Base-by-base conservation (phyloP, 2,797 vertebrate species). In the Hybognathus amarus region DNA sequence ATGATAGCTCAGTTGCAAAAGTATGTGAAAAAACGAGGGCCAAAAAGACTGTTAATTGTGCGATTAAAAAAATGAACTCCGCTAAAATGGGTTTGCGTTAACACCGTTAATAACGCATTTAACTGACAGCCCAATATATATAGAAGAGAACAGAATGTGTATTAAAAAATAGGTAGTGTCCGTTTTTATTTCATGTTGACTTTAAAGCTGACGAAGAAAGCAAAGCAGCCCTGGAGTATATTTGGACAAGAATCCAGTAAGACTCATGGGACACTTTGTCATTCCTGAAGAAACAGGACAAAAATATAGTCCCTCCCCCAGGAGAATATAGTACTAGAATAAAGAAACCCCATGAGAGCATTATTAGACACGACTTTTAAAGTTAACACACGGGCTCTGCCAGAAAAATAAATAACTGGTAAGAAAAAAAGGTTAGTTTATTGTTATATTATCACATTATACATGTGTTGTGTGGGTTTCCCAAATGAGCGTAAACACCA, bases 381-480 rank as follows among this genome's bases (percentile, higher is more conserved):
- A 67, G 50, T 56, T 56, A 78, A 78, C 56, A 38, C 20, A 6
- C 52, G 30, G 12, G 27, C 61, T 78, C 64, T 70, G 75, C 52
- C 64, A 70, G 82, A 38, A 50, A n/a, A 78, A 83, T 20, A 61
- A 70, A 71, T 69, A 18, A 59, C 13, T 61, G 63, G 52, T 42
- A 24, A 69, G 47, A 70, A 66, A 18, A 45, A 69, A 77, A 47
- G 36, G 81, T 76, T 68, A 30, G 40, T 47, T 83, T 56, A 64
- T 70, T 78, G 66, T 77, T 50, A 69, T 33, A 78, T 27, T 83
- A 64, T 83, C 40, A 45, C 54, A 83, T 36, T 70, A 69, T 64
- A 71, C 67, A 78, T 61, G 66, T 71, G 75, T 83, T 70, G 54
- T 78, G 75, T 83, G 82, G 74, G 74, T 61, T 83, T 83, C 27